A percentile compares a stretch with the other conserved stretches of the same genome.
phyloP scores from a whole-genome alignment of 1,140 invertebrate genomes.

The Polypedilum vanderplanki region DNA sequence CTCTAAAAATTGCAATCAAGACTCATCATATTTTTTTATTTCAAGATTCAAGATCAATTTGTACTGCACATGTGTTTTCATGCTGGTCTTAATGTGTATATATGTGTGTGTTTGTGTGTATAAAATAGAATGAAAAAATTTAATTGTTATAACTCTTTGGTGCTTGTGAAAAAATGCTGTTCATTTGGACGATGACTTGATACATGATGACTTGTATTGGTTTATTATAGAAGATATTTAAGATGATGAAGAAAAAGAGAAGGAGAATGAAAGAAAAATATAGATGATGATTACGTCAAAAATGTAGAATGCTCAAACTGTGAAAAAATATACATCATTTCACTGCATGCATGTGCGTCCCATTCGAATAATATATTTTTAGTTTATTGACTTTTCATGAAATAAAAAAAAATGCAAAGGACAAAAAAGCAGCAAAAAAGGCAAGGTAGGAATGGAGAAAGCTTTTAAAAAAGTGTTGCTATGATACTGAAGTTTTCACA shows the following conservation, averaged over 20 bases:
- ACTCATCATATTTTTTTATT: not conserved
- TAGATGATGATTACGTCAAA: conserved; percentile 11
- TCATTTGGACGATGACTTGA: conserved; percentile 11
- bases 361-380: not conserved
- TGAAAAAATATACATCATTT: not conserved
- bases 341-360: not conserved
- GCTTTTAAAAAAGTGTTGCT: not conserved
- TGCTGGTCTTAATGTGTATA: not conserved
- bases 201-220: not conserved
- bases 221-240: not conserved
- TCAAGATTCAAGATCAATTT: not conserved
- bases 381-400: conserved; percentile 24
- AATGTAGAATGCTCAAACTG: not conserved
- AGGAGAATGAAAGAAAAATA: not conserved
- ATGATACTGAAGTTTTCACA: not conserved
- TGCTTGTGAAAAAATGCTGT: conserved; percentile 10
- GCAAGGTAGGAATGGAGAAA: not conserved
- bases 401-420: not conserved
- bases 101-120: not conserved
- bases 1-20: conserved; percentile 15
- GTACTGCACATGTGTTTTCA: not conserved
- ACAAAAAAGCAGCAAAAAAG: not conserved
- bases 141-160: conserved; percentile 11
- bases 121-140: not conserved
- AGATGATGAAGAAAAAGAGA: not conserved